These are phyloP conservation scores for Takifugu rubripes DNA, from an alignment of 2,797 vertebrate species.

Conservation along the genomic window DNA sequence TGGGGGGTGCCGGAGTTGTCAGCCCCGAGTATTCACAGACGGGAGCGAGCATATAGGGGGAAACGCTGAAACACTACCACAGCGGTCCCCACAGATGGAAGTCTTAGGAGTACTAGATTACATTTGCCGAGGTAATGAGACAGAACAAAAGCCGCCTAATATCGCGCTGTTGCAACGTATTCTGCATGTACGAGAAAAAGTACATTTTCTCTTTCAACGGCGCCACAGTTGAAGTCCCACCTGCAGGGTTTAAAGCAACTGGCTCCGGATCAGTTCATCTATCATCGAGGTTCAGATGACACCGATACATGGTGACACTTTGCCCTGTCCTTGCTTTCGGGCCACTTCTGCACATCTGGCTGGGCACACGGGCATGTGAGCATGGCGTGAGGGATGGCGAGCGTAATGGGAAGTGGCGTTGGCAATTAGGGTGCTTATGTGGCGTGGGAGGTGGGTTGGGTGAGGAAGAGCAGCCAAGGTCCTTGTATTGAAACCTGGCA, in stretches of 20 bases:
- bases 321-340: conserved; percentile 34
- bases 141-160: conserved; percentile 63
- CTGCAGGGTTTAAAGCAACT: background rate
- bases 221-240: background rate
- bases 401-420: conserved; percentile 73
- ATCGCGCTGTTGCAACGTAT: conserved; percentile 59
- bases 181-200: conserved; percentile 37
- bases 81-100: conserved; percentile 33
- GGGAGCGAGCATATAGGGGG: conserved; percentile 17
- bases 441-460: conserved; percentile 53
- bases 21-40: conserved; percentile 39
- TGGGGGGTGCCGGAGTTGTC: conserved; percentile 52
- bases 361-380: conserved; percentile 52
- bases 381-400: conserved; percentile 70
- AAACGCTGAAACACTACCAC: conserved; percentile 40
- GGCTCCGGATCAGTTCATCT: background rate
- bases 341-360: conserved; percentile 62
- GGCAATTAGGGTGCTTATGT: conserved; percentile 69
- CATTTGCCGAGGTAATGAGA: conserved; percentile 67
- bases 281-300: conserved; percentile 18
- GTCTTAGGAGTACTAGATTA: conserved; percentile 51
- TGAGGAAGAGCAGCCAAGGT: conserved; percentile 35
- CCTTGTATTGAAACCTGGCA: conserved; percentile 17
- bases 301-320: conserved; percentile 31
- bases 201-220: background rate